Conservation (phyloP, 2,113 vertebrate species). For the Hyperopisus bebe region DNA sequence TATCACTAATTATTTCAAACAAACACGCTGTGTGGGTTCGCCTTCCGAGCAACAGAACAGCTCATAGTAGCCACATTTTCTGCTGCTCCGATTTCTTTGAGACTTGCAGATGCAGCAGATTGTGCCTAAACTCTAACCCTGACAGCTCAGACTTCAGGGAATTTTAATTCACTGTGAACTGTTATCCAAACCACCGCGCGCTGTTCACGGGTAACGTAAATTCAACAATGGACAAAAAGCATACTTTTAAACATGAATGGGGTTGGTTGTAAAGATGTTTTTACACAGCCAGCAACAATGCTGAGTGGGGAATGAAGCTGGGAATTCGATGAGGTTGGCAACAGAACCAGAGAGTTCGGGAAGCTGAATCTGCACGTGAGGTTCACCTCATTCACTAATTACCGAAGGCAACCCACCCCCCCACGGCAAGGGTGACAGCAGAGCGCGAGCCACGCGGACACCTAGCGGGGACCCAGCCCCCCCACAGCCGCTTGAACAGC, state of each 20-base stretch:
- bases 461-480: neutral
- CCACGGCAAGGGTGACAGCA: neutral
- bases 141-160: neutral
- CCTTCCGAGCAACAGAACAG: conserved; percentile 45
- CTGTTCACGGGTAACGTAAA: neutral
- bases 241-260: neutral
- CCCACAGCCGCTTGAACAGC: neutral
- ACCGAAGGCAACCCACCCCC: neutral
- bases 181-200: neutral
- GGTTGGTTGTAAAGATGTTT: neutral
- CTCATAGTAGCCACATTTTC: conserved; percentile 34
- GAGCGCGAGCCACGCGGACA: neutral
- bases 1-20: conserved; percentile 57
- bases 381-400: neutral
- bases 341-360: neutral
- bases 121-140: conserved; percentile 13
- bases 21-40: conserved; percentile 44
- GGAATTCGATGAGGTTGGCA: conserved; percentile 13
- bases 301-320: neutral
- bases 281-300: neutral
- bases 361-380: neutral
- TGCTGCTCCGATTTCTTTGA: conserved; percentile 24
- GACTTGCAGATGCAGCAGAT: conserved; percentile 39
- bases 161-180: conserved; percentile 8
- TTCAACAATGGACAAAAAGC: neutral